These are phyloP conservation scores for Cordylochernes scorpioides DNA, from an alignment of 2,888 invertebrate species.

Conservation along the genomic window DNA sequence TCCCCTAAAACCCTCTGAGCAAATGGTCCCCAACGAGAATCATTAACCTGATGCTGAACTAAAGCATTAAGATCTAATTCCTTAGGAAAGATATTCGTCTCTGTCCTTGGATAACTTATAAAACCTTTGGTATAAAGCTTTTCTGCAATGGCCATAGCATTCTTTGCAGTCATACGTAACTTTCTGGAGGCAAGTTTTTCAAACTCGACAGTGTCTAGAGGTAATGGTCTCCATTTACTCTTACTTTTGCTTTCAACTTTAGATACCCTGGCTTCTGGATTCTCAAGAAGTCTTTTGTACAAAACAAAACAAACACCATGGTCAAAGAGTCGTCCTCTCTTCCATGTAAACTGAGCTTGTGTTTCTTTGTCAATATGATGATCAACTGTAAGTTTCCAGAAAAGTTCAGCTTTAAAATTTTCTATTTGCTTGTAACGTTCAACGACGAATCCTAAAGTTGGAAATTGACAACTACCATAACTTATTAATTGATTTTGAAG, in stretches of 20 bases:
- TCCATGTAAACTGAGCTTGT: slow-evolving; percentile 65
- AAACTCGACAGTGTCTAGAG: slow-evolving; percentile 87
- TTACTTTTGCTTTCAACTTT: slow-evolving; percentile 60
- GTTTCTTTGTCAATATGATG: slow-evolving; percentile 40
- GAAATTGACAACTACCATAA: slow-evolving; percentile 97
- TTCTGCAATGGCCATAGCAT: slow-evolving; percentile 83
- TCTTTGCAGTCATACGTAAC: slow-evolving; percentile 69
- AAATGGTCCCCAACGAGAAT: slow-evolving; percentile 62
- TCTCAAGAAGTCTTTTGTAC: slow-evolving; percentile 29
- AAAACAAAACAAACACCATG: slow-evolving; percentile 49
- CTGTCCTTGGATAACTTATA: slow-evolving; percentile 94
- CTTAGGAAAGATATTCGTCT: slow-evolving; percentile 87
- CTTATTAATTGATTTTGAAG: slow-evolving; percentile 48
- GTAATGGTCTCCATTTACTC: slow-evolving; percentile 78
- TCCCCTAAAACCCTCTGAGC: slow-evolving; percentile 41
- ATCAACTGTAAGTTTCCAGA: slow-evolving; percentile 80
- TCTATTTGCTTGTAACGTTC: slow-evolving; percentile 77
- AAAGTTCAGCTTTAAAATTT: slow-evolving; percentile 65
- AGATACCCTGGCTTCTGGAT: slow-evolving; percentile 41
- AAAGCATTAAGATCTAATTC: slow-evolving; percentile 50
- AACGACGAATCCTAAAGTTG: slow-evolving; percentile 98
- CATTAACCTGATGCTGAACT: slow-evolving; percentile 41
- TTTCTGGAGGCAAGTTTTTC: slow-evolving; percentile 82
- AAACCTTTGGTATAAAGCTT: slow-evolving; percentile 77
- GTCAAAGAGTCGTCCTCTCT: slow-evolving; percentile 60